Evolutionary conservation across 2,888 invertebrate genomes (phyloP).

Genomic region (Empis livida): DNA sequence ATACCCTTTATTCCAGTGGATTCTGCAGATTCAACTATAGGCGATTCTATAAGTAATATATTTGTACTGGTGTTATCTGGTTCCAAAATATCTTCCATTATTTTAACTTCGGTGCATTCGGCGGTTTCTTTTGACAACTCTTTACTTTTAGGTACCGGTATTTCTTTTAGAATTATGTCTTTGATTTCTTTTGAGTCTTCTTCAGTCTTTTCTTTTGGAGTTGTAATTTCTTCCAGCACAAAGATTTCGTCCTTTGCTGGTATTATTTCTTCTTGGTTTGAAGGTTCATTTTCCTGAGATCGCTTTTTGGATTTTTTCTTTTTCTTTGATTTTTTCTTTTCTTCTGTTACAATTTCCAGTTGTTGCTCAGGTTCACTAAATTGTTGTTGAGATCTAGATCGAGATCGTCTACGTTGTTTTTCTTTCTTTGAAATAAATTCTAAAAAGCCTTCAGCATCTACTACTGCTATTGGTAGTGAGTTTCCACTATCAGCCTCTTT

Average conservation of each 20-base stretch:
- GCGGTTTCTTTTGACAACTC: too few relatives aligned
- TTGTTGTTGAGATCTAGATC: constrained; percentile 38
- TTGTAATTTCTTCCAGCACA: too few relatives aligned
- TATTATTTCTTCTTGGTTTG: neutral
- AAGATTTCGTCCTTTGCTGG: neutral
- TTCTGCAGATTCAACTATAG: too few relatives aligned
- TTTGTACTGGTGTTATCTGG: too few relatives aligned
- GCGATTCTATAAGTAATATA: too few relatives aligned
- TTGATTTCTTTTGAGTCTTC: too few relatives aligned
- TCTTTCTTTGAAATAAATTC: constrained; percentile 38
- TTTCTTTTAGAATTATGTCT: too few relatives aligned
- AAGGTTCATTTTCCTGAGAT: neutral
- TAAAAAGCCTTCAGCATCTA: constrained; percentile 37
- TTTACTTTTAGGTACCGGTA: too few relatives aligned
- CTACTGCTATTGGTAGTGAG: constrained; percentile 11
- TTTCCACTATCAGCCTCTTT: constrained; percentile 18
- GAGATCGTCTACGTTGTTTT: constrained; percentile 38
- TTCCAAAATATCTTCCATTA: too few relatives aligned
- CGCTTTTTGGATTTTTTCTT: constrained; percentile 23
- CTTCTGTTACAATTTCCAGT: constrained; percentile 25
- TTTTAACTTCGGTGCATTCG: too few relatives aligned
- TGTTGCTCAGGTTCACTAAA: constrained; percentile 21
- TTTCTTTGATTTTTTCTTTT: constrained; percentile 36
- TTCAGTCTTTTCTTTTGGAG: too few relatives aligned
- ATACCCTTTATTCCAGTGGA: too few relatives aligned